A percentile compares a stretch with the other conserved stretches of the same genome.
These are phyloP conservation scores for Empidonax alnorum DNA, from an alignment of 2,113 vertebrate species.

Conservation along the genomic window DNA sequence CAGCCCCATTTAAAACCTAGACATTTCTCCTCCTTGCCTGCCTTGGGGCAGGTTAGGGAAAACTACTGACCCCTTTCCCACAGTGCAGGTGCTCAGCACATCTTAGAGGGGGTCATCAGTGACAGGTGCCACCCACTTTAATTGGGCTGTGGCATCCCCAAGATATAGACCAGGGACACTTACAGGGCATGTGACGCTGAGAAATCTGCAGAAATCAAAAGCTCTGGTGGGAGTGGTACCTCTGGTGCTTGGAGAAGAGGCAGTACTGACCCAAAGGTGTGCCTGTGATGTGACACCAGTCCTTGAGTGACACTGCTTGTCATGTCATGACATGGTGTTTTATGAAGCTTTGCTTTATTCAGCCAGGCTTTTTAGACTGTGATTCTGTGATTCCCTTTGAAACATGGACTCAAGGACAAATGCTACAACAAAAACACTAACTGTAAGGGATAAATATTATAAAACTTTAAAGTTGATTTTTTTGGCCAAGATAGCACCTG, in stretches of 20 bases:
- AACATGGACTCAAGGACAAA: background rate
- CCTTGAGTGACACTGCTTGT: background rate
- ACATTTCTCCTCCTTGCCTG: background rate
- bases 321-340: background rate
- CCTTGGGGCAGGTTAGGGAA: background rate
- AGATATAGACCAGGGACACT: background rate
- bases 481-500: background rate
- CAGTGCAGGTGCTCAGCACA: background rate
- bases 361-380: background rate
- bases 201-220: background rate
- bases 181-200: background rate
- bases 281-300: background rate
- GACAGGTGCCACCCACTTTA: background rate
- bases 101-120: background rate
- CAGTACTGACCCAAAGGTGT: background rate
- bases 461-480: background rate
- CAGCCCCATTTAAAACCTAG: background rate
- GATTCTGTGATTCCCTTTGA: background rate
- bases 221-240: background rate
- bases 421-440: background rate
- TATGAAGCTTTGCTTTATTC: background rate
- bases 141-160: background rate
- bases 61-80: background rate
- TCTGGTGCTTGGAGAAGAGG: background rate
- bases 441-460: background rate